These are phyloP conservation scores for Ophraella communa DNA, from an alignment of 2,888 invertebrate genomes.

Conservation along the genomic window DNA sequence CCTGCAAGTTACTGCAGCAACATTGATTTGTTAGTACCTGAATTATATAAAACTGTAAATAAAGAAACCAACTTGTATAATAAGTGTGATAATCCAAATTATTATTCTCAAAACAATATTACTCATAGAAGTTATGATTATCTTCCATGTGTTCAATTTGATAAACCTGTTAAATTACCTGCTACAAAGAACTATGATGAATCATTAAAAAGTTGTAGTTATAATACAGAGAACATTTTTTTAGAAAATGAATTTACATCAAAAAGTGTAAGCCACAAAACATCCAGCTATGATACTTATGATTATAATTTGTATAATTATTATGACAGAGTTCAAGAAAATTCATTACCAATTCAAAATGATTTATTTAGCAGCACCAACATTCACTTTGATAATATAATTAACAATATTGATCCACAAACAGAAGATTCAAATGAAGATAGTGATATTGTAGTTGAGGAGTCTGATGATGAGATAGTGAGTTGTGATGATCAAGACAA, in stretches of 20 bases:
- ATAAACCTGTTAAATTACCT: constrained; percentile 47
- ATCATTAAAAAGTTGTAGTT: constrained; percentile 36
- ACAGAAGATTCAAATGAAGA: constrained; percentile 54
- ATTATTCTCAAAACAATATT: constrained; percentile 42
- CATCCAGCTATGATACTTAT: constrained; percentile 21
- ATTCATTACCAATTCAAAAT: constrained; percentile 23
- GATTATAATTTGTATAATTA: constrained; percentile 32
- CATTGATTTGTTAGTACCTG: constrained; percentile 46
- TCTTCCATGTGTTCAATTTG: constrained; percentile 51
- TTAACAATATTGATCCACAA: constrained; percentile 44
- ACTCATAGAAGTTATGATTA: constrained; percentile 50
- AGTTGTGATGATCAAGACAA: constrained; percentile 50
- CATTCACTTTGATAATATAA: constrained; percentile 33
- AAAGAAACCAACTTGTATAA: constrained; percentile 43
- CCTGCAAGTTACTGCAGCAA: constrained; percentile 54
- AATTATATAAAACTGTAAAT: constrained; percentile 47
- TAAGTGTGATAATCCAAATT: constrained; percentile 45
- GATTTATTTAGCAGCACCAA: constrained; percentile 20
- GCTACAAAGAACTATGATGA: constrained; percentile 45
- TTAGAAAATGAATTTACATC: constrained; percentile 25
- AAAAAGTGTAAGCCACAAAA: constrained; percentile 20
- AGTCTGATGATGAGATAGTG: constrained; percentile 54
- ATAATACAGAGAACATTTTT: constrained; percentile 29
- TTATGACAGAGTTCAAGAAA: constrained; percentile 33
- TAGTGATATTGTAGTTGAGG: constrained; percentile 59